These are phyloP conservation scores for Prosapia bicincta DNA, from an alignment of 2,888 invertebrate species.

Conservation along the genomic window DNA sequence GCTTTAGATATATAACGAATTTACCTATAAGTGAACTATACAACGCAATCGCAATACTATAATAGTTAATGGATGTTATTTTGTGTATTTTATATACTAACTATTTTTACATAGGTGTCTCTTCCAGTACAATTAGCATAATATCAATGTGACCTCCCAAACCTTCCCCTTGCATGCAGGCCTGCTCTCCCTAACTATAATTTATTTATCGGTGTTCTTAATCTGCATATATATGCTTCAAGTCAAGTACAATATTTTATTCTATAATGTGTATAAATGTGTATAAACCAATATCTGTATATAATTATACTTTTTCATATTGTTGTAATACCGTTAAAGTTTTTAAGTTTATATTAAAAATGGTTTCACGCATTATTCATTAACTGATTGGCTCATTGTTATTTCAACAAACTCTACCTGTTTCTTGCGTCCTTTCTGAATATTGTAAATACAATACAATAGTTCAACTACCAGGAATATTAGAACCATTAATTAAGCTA, in stretches of 20 bases:
- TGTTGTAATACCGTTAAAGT: constrained; percentile 58
- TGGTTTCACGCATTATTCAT: constrained; percentile 52
- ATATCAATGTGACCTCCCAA: background rate
- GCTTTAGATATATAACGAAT: background rate
- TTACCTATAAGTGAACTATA: background rate
- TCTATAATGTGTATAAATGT: constrained; percentile 40
- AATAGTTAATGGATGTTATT: constrained; percentile 13
- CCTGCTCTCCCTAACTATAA: background rate
- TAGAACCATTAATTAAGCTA: no score
- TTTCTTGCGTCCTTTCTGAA: no score
- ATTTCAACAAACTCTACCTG: no score
- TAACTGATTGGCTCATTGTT: no score
- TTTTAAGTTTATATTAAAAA: constrained; percentile 86
- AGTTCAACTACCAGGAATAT: no score
- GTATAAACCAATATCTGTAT: constrained; percentile 41
- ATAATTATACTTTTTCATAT: constrained; percentile 77
- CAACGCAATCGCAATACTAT: background rate
- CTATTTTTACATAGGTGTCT: constrained; percentile 10
- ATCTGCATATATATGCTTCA: no score
- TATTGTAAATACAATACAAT: no score
- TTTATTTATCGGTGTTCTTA: background rate
- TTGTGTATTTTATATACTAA: constrained; percentile 26
- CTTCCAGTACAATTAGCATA: constrained; percentile 5
- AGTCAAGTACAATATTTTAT: constrained; percentile 6
- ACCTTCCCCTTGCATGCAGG: background rate